phyloP scores from a whole-genome alignment of 35 echinoderm and acorn worm genomes.

The Lytechinus pictus region DNA sequence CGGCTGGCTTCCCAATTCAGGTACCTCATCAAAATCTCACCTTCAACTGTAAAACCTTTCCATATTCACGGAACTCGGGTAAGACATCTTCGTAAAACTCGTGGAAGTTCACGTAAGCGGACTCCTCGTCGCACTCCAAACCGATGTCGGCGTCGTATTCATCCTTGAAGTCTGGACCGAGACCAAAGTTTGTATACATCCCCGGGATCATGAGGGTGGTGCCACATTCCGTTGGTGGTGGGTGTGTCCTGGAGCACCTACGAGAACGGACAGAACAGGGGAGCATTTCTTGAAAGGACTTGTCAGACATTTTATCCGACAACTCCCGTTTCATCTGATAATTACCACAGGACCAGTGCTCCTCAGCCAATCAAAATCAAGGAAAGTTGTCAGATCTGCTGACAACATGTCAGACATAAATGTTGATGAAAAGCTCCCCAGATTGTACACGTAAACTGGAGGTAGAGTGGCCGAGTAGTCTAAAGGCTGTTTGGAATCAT shows the following conservation, averaged over 20 bases:
- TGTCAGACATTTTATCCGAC: neutral
- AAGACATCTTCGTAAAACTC: conserved; percentile 92
- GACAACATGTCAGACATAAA: no score
- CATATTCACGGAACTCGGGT: conserved; percentile 82
- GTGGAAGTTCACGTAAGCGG: conserved; percentile 73
- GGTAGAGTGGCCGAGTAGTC: no score
- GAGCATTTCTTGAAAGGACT: neutral
- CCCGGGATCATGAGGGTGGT: conserved; percentile 70
- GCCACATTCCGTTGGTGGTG: conserved; percentile 57
- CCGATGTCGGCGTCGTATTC: conserved; percentile 93
- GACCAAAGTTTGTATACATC: conserved; percentile 83
- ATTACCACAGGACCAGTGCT: no score
- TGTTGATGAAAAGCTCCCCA: no score
- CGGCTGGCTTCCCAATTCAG: no score
- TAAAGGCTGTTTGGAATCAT: no score
- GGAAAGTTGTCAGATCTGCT: no score
- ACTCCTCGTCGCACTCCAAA: conserved; percentile 90
- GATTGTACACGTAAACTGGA: no score
- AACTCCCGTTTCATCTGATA: neutral
- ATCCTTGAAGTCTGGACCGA: conserved; percentile 84
- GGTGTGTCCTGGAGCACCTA: conserved; percentile 89
- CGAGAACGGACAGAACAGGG: neutral
- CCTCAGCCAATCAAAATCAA: no score
- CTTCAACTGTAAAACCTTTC: conserved; percentile 89
- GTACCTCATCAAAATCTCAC: conserved; percentile 22